Evolutionary conservation across 2,888 invertebrate genomes (phyloP), one percentile per base, ranked within the genome.

Genomic region (Oligia fasciuncula): DNA sequence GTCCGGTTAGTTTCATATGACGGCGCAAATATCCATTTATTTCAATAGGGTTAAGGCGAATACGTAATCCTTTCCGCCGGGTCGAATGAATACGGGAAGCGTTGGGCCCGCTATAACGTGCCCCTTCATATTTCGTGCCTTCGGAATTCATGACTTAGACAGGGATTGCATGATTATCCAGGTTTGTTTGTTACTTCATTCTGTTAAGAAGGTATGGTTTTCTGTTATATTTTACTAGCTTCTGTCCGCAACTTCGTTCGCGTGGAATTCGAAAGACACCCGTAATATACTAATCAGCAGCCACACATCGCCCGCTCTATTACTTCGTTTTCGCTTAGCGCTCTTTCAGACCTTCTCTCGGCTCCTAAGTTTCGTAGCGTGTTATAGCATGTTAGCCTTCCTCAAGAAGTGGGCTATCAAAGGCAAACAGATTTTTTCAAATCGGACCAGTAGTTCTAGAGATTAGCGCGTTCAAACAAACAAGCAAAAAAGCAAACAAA

Each of bases 21-120:
- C 70, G 83, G 86, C 77, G 77, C 85, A 88, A 83, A 86, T 89
- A 89, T 77, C 90, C 86, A 88, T 88, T 89, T 89, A 89, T 89
- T 89, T 88, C 88, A 89, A 88, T 88, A 88, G 88, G 87, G 88
- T 80, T 77, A 78, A 78, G 77, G 83, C 29, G 77, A 80, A 80
- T 81, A 81, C 73, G 85, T 82, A 89, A 86, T 88, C 86, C 81
- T 77, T 83, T 84, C 83, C 80, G 73, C 73, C 73, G 77, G 77
- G 72, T 69, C 49, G 77, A 80, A 85, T 88, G 88, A 85, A 84
- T 88, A 81, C 81, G 73, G 72, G 76, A 81, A 79, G 88, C 87
- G 78, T 86, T 77, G 81, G 80, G 81, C 78, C 88, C 75, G 76
- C 81, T 60, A 85, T 89, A 88, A 88, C 73, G 79, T 67, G 80